phyloP scores from a whole-genome alignment of 2,113 vertebrate genomes.

The Echinops telfairi region DNA sequence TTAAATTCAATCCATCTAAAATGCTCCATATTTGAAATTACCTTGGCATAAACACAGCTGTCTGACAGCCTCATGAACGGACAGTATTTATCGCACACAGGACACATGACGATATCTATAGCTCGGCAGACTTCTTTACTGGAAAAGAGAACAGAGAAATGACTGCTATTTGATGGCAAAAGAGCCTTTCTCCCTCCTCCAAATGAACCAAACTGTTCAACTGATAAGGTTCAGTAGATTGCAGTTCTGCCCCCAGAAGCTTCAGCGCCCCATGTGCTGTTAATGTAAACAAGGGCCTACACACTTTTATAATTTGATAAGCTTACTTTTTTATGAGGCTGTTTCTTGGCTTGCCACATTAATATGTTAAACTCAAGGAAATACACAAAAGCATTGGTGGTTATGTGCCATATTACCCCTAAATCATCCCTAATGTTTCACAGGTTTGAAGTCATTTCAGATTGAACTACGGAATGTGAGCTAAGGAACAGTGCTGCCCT shows the following conservation, averaged over 20 bases:
- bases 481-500: not conserved
- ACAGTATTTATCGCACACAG: constrained; percentile 97
- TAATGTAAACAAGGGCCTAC: constrained; percentile 15
- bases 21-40: constrained; percentile 75
- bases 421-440: constrained; percentile 28
- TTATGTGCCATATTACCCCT: constrained; percentile 15
- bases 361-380: constrained; percentile 52
- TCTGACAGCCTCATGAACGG: constrained; percentile 96
- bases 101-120: constrained; percentile 97
- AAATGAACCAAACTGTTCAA: constrained; percentile 9
- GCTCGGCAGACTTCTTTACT: constrained; percentile 98
- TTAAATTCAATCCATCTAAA: not conserved
- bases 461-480: not conserved
- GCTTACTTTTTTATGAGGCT: constrained; percentile 44
- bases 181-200: not conserved
- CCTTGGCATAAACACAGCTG: constrained; percentile 96
- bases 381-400: constrained; percentile 27
- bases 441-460: constrained; percentile 24
- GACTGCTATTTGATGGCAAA: constrained; percentile 39
- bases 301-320: constrained; percentile 50
- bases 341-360: constrained; percentile 33
- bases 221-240: not conserved
- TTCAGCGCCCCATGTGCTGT: constrained; percentile 43
- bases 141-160: constrained; percentile 84
- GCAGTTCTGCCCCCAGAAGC: constrained; percentile 22